Evolutionary conservation across 2,113 vertebrate genomes (phyloP), one percentile per base, ranked within the genome.

Genomic region (Microtus montanus): DNA sequence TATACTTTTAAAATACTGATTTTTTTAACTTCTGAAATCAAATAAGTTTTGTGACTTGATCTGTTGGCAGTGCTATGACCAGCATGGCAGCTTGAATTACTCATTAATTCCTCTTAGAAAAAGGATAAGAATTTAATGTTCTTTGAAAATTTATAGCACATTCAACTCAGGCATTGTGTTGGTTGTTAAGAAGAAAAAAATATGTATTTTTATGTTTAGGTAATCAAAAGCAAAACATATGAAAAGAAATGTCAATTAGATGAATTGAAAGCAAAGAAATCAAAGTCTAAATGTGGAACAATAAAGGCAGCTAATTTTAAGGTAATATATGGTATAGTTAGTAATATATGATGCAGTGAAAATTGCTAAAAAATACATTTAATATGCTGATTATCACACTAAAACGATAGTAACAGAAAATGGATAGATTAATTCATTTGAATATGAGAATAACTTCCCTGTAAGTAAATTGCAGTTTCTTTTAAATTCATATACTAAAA

Each of bases 71-170:
- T 44, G 66, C 33, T 93, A 61, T 44, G 24, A 49, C 19, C 24
- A 64, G 41, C 52, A 85, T 68, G 80, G 91, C n/a, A 91, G 86
- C 84, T 30, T 77, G 17, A 89, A 74, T 89, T 77, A 41, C 52
- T 96, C 33, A 93, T 49, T 92, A 47, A 77, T 11, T 92, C 79
- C 20, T 58, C 49, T 74, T 79, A 35, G 58, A 63, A 79, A 94
- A 86, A 92, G 52, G 17, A 61, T 75, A 82, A 92, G n/a, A 30
- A 61, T 85, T 44, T 74, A 93, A 92, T 90, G 35, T 49, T 90
- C 38, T 92, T 17, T 84, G 79, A 82, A 92, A 94, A 77, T 12
- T 86, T 5, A 22, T 3, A 90, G 71, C 33, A 49, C 2, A 80
- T 93, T 88, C 4, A 90, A 44, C 80, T 84, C 44, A 71, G n/a